phyloP scores from a whole-genome alignment of 1,140 invertebrate species.

The Plodia interpunctella region DNA sequence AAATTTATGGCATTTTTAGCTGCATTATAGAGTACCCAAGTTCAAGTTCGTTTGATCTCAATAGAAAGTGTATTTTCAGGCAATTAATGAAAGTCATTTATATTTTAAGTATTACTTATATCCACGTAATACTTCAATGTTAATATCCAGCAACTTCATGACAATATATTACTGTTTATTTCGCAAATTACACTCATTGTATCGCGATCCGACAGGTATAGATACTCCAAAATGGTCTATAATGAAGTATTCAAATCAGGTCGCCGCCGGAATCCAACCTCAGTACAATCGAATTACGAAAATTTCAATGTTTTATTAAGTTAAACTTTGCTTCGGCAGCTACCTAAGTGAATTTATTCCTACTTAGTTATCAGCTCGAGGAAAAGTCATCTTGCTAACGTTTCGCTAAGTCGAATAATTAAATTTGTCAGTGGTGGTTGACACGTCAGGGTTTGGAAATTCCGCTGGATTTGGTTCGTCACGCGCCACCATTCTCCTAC shows the following conservation, averaged over 20 bases:
- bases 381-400: constrained; percentile 74
- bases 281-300: constrained; percentile 65
- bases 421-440: constrained; percentile 73
- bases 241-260: constrained; percentile 69
- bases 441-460: constrained; percentile 30
- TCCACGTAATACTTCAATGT: no score
- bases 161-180: neutral
- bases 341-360: constrained; percentile 73
- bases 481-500: constrained; percentile 33
- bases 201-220: constrained; percentile 24
- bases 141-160: neutral
- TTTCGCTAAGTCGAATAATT: constrained; percentile 76
- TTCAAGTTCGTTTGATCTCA: no score
- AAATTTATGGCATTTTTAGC: no score
- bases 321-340: constrained; percentile 72
- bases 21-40: no score
- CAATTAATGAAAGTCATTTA: no score
- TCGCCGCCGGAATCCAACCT: constrained; percentile 53
- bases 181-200: constrained; percentile 9
- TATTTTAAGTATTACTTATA: no score
- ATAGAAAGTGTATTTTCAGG: no score
- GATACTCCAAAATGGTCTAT: constrained; percentile 35
- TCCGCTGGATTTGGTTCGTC: constrained; percentile 64
- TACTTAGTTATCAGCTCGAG: constrained; percentile 72
- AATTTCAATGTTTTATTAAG: constrained; percentile 75